phyloP scores from a whole-genome alignment of 2,888 invertebrate genomes.

The Drosophila pegasa region DNA sequence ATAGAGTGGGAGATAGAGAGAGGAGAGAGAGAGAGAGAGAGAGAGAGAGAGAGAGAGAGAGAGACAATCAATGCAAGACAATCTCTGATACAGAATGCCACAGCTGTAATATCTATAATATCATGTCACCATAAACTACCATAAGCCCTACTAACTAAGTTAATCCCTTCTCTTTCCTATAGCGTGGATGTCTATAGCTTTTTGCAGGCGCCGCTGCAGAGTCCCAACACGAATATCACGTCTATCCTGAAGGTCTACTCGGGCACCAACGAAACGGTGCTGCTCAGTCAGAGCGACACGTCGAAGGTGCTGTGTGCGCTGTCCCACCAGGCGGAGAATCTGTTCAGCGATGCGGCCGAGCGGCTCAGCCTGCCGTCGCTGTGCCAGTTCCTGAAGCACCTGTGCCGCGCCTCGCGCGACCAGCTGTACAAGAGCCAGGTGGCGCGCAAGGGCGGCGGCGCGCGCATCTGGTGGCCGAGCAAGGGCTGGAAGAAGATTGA shows the following conservation, averaged over 20 bases:
- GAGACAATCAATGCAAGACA: not conserved
- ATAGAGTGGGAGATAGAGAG: not conserved
- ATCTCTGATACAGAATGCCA: not conserved
- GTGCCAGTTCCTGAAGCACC: constrained; percentile 91
- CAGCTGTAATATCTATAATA: not conserved
- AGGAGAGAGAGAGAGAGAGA: not conserved
- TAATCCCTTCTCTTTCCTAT: not conserved
- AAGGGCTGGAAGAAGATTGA: constrained; percentile 85
- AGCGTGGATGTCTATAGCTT: constrained; percentile 95
- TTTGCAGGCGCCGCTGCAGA: constrained; percentile 89
- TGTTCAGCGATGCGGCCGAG: constrained; percentile 95
- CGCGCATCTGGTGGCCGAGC: constrained; percentile 85
- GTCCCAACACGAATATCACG: constrained; percentile 86
- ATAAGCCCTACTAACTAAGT: not conserved
- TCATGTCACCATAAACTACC: not conserved
- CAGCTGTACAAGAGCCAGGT: constrained; percentile 86
- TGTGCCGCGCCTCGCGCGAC: constrained; percentile 94
- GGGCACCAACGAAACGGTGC: constrained; percentile 85
- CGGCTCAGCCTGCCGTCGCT: constrained; percentile 94
- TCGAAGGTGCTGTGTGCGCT: constrained; percentile 95
- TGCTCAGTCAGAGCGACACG: constrained; percentile 91
- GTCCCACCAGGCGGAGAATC: constrained; percentile 94
- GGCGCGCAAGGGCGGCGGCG: constrained; percentile 85
- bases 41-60: not conserved
- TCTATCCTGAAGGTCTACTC: constrained; percentile 84